Conservation (phyloP, 2,797 vertebrate genomes). For the Lacerta bilineata region DNA sequence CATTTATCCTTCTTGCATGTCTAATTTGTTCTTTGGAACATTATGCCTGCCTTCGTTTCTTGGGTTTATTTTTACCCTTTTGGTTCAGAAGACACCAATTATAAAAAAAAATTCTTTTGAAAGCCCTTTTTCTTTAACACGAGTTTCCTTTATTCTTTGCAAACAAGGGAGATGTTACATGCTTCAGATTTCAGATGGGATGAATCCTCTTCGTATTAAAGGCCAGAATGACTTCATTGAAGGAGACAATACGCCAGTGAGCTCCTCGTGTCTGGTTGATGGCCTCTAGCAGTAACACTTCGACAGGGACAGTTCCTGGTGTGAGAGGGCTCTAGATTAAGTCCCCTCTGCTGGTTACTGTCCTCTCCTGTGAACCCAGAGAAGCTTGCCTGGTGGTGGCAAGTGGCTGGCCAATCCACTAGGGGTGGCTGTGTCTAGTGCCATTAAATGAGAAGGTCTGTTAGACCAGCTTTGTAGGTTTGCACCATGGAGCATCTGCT, state of each 20-base stretch:
- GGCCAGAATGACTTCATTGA: not conserved
- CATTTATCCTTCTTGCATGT: slow-evolving; percentile 35
- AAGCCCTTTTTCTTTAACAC: not conserved
- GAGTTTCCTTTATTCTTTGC: not conserved
- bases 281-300: not conserved
- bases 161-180: slow-evolving; percentile 1
- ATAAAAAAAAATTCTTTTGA: not conserved
- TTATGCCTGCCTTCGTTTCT: not conserved
- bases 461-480: too few relatives aligned
- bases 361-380: too few relatives aligned
- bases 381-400: too few relatives aligned
- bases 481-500: too few relatives aligned
- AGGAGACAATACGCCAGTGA: not conserved
- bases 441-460: too few relatives aligned
- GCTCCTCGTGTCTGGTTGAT: not conserved
- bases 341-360: too few relatives aligned
- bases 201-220: not conserved
- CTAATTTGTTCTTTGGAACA: slow-evolving; percentile 29
- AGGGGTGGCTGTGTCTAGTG: too few relatives aligned
- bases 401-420: too few relatives aligned
- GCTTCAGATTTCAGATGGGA: not conserved
- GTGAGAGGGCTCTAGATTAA: too few relatives aligned
- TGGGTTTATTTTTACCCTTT: slow-evolving; percentile 26
- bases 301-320: too few relatives aligned
- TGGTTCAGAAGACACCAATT: slow-evolving; percentile 5